These are phyloP conservation scores for Rhea pennata DNA, from an alignment of 2,113 vertebrate genomes.

Conservation along the genomic window DNA sequence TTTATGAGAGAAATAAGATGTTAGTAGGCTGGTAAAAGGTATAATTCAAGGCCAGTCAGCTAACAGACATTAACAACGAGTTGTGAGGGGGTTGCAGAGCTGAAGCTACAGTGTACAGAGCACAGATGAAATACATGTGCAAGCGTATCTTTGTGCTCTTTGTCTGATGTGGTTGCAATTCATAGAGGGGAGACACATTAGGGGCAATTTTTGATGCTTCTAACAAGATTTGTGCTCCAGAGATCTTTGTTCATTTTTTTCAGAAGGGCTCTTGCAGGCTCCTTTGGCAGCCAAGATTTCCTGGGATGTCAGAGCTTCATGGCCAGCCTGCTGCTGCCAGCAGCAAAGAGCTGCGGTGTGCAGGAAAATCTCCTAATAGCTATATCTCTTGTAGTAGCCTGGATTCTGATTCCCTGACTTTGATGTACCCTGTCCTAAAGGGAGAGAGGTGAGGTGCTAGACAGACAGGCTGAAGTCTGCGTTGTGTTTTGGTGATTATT, in stretches of 20 bases:
- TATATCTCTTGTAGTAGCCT: not conserved
- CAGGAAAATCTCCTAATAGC: not conserved
- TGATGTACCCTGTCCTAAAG: not conserved
- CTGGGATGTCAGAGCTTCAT: not conserved
- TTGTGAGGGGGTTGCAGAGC: not conserved
- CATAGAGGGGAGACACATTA: not conserved
- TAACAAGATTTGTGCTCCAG: not conserved
- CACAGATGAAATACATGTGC: not conserved
- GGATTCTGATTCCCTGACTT: not conserved
- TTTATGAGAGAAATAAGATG: not conserved
- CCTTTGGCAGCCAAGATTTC: not conserved
- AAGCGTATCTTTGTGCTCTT: not conserved
- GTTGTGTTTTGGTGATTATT: not conserved
- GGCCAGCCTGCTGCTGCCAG: not conserved
- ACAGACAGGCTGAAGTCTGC: not conserved
- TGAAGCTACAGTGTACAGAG: not conserved
- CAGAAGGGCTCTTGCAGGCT: not conserved
- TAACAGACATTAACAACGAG: not conserved
- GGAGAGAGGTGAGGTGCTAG: not conserved
- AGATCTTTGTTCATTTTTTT: not conserved
- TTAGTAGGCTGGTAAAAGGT: not conserved
- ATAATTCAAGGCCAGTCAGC: accelerated
- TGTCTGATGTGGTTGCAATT: not conserved
- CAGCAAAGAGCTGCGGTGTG: not conserved
- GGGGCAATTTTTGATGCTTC: not conserved